phyloP scores from a whole-genome alignment of 2,797 vertebrate genomes.

The Fistularia tabacaria region DNA sequence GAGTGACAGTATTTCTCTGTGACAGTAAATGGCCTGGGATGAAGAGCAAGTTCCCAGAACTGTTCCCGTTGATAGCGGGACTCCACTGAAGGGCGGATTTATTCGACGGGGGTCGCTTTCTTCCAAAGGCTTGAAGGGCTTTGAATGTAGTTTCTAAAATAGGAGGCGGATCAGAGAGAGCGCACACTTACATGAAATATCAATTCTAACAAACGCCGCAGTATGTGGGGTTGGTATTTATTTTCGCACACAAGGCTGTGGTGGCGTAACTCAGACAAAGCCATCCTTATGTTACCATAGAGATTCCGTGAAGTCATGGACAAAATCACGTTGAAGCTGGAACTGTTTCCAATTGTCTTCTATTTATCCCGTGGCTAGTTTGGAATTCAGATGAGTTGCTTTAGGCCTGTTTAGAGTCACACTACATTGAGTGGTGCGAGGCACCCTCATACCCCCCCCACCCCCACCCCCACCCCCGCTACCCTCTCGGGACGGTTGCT shows the following conservation, averaged over 20 bases:
- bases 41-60: slow-evolving; percentile 55
- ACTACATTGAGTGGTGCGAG: slow-evolving; percentile 57
- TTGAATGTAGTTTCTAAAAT: slow-evolving; percentile 46
- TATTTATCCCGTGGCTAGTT: slow-evolving; percentile 65
- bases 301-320: slow-evolving; percentile 56
- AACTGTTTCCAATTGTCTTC: slow-evolving; percentile 66
- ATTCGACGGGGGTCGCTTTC: slow-evolving; percentile 36
- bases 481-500: slow-evolving; percentile 55
- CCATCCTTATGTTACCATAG: slow-evolving; percentile 52
- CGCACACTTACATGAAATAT: slow-evolving; percentile 45
- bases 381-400: slow-evolving; percentile 78
- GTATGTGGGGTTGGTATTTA: slow-evolving; percentile 34
- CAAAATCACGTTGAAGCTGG: slow-evolving; percentile 57
- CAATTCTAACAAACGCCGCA: slow-evolving; percentile 33
- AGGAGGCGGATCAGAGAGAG: slow-evolving; percentile 41
- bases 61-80: slow-evolving; percentile 44
- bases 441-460: slow-evolving; percentile 47
- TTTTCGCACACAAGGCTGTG: slow-evolving; percentile 29
- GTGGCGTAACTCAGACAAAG: slow-evolving; percentile 39
- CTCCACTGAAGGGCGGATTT: slow-evolving; percentile 38
- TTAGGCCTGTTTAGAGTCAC: slow-evolving; percentile 72
- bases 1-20: slow-evolving; percentile 35
- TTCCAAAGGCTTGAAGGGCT: slow-evolving; percentile 42
- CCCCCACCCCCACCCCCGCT: no score
- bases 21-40: slow-evolving; percentile 30